These are phyloP conservation scores for Druon quercuslanigerum DNA, from an alignment of 1,140 invertebrate species.

Conservation along the genomic window DNA sequence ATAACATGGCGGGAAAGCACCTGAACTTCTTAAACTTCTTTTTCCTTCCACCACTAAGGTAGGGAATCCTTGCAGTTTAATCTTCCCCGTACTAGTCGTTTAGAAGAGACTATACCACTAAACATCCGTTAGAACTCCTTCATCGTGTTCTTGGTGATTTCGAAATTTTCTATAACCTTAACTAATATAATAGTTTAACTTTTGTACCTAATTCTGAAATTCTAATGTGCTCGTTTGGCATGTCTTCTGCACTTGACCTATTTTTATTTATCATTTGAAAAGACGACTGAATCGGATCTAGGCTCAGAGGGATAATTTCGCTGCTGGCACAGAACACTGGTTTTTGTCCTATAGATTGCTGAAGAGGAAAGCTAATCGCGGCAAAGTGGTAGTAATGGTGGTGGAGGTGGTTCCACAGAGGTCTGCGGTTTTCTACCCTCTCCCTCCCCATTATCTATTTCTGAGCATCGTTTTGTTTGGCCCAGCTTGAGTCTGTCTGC, in stretches of 20 bases:
- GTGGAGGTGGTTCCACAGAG: slow-evolving; percentile 29
- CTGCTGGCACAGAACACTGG: background rate
- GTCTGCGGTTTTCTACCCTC: slow-evolving; percentile 32
- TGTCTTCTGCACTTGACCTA: background rate
- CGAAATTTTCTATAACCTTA: too few relatives aligned
- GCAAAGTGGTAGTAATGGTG: slow-evolving; percentile 35
- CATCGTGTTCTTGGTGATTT: too few relatives aligned
- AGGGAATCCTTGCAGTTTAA: too few relatives aligned
- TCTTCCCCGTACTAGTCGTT: too few relatives aligned
- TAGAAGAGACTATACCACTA: too few relatives aligned
- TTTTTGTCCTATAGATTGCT: slow-evolving; percentile 1
- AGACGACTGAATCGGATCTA: background rate
- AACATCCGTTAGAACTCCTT: too few relatives aligned
- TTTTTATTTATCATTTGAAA: background rate
- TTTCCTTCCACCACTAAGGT: too few relatives aligned
- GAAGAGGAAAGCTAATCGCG: slow-evolving; percentile 32
- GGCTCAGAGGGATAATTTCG: slow-evolving; percentile 1
- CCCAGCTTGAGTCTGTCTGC: background rate
- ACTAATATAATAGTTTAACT: too few relatives aligned
- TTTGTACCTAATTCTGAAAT: too few relatives aligned
- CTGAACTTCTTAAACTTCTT: too few relatives aligned
- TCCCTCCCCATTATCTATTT: background rate
- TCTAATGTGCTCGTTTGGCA: too few relatives aligned
- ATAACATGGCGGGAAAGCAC: too few relatives aligned
- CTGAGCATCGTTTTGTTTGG: background rate